Base-by-base conservation (phyloP, 2,113 vertebrate species). In the Camelus bactrianus region DNA sequence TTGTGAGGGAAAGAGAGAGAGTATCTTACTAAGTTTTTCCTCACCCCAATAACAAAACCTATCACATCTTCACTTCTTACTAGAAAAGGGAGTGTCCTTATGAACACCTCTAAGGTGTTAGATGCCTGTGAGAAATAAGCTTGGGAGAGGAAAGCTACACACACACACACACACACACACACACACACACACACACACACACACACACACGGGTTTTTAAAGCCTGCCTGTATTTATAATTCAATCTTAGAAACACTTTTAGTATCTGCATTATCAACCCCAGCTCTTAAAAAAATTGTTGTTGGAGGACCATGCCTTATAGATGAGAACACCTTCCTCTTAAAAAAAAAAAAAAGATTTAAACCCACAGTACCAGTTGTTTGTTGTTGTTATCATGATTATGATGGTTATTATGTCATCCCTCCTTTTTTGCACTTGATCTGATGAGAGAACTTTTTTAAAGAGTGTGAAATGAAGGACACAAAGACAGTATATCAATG, bases 51-150 rank as follows among this genome's bases (percentile, higher is more conserved):
- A 98, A 98, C 98, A 98, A 98, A 99, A 98, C 97, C 97, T 98
- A 97, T 98, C 98, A 98, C 98, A 98, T 98, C 98, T 99, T 98
- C 96, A 98, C 98, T 98, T 97, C 95, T 96, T 95, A 85, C 70
- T 70, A 94, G 97, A 93, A 97, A 97, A 97, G 97, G 94, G 60
- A 88, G 91, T 85, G 94, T 92, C 91, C 98, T 98, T 81, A 95
- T 97, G 91, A 98, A 97, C 97, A 97, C 75, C 95, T 97, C 93
- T 93, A 58, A 96, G 97, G 95, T 97, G 97, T 95, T 75, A 95
- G 96, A 72, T 83, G 77, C 60, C 79, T 97, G 88, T 95, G 97
- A 98, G 96, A 97, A 98, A 94, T 86, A 89, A 83, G 91, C 93
- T 42, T 70, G 87, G 67, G 88, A 79, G 81, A 94, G 69, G 3